These are phyloP conservation scores for Pampusana beccarii DNA, from an alignment of 2,113 vertebrate species.

Conservation along the genomic window DNA sequence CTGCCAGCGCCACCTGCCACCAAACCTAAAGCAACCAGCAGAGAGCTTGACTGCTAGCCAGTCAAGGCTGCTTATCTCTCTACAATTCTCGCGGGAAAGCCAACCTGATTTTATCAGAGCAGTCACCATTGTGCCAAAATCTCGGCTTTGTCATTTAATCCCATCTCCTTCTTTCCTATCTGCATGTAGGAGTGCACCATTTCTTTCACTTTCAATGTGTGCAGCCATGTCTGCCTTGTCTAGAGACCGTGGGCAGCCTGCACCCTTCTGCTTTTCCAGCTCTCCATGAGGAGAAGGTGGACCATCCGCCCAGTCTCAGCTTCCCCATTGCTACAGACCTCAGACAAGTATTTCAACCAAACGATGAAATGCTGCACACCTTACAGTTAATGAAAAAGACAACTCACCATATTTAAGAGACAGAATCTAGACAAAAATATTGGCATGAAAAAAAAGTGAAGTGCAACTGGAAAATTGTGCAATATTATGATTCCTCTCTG, in stretches of 20 bases:
- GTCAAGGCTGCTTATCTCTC: slow-evolving; percentile 47
- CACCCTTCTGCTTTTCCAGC: background rate
- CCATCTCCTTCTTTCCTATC: background rate
- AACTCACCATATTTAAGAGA: background rate
- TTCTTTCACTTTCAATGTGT: slow-evolving; percentile 4
- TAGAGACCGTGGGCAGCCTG: background rate
- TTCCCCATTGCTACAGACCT: background rate
- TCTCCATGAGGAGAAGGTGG: rapidly evolving
- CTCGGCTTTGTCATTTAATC: slow-evolving; percentile 24
- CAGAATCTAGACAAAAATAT: slow-evolving; percentile 14
- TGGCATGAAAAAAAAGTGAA: background rate
- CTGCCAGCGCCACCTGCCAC: slow-evolving; percentile 18
- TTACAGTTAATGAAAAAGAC: background rate
- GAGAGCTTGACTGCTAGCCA: slow-evolving; percentile 60
- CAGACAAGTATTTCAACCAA: background rate
- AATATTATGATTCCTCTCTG: background rate
- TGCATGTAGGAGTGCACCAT: background rate
- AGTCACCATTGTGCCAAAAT: background rate
- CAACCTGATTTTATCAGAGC: slow-evolving; percentile 50
- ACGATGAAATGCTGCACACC: background rate
- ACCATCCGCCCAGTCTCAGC: background rate
- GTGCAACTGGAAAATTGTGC: slow-evolving; percentile 11
- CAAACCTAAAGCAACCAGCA: slow-evolving; percentile 26
- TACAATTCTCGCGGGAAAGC: slow-evolving; percentile 41
- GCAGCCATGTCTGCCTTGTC: background rate